Base-by-base conservation (phyloP, 2,113 vertebrate genomes). In the Campylomormyrus numenius region DNA sequence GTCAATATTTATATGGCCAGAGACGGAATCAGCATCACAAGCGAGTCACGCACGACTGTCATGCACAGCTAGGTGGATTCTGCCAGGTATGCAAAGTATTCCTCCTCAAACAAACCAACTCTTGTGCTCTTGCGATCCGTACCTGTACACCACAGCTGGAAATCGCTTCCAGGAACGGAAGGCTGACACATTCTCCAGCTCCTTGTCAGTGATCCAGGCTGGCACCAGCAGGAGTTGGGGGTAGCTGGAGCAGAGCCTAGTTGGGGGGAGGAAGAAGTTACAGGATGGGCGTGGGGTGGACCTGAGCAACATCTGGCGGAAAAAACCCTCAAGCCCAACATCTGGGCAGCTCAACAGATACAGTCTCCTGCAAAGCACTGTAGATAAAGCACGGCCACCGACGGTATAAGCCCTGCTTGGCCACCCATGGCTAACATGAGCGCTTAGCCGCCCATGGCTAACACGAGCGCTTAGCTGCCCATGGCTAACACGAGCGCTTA, bases 111-210 rank as follows among this genome's bases (percentile, higher is more conserved):
- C 62, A 85, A 80, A 46, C 62, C 24, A 9, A 7, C 4, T 17
- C 35, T 27, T 35, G 24, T 31, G 45, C 49, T 42, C 6, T 3
- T 24, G 2, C 9, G 1, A 31, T 70, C 0, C 96, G 92, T 89
- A 99, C 98, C 98, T 98, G 93, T 98, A 99, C 93, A 99, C 96
- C 31, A 99, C 98, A 1, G 97, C 96, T 35, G 98, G 98, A 95
- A 99, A 98, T 91, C 98, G 97, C 92, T 99, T 99, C 98, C 97
- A 99, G 89, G 98, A 98, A 45, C 98, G 97, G 94, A 99, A 99
- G 90, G 97, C 96, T 0, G 97, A 96, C 93, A 99, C 98, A 0
- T 97, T 99, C 93, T 99, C 98, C 87, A 99, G 95, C 94, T 99
- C 98, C 92, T 98, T 98, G 93, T 99, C 98, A 0, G 98, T 98